Evolutionary conservation across 37 sponge, comb jelly and placozoan genomes (phyloP).

Genomic region (Eunapius fragilis): DNA sequence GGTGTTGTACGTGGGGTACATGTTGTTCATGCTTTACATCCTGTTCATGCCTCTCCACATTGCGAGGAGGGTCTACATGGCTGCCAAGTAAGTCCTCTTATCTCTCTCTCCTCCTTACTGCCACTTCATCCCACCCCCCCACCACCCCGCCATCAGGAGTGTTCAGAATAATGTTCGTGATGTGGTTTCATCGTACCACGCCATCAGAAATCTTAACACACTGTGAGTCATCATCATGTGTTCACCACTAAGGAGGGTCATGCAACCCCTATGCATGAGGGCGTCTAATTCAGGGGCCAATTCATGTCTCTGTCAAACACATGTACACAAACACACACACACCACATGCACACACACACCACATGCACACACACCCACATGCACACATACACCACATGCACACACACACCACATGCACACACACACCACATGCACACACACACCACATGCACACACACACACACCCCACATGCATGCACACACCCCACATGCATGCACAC

Average conservation of each 20-base stretch:
- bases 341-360: neutral
- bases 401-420: no score
- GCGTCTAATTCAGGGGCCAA: no score
- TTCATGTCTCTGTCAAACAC: no score
- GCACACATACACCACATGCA: conserved; percentile 4
- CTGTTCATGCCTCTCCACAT: conserved; percentile 94
- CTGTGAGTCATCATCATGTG: conserved; percentile 43
- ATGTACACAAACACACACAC: no score
- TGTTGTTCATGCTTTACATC: conserved; percentile 89
- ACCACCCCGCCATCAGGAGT: no score
- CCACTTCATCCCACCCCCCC: neutral
- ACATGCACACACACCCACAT: conserved; percentile 7
- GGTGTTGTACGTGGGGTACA: conserved; percentile 76
- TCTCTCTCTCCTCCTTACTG: neutral
- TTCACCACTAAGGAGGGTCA: no score
- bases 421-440: conserved; percentile 5
- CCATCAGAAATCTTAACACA: conserved; percentile 88
- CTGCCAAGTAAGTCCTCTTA: conserved; percentile 72
- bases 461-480: neutral
- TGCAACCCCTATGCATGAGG: no score
- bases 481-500: neutral
- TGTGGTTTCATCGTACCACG: conserved; percentile 81
- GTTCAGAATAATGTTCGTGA: conserved; percentile 92
- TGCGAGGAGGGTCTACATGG: conserved; percentile 86
- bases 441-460: neutral